Conservation (phyloP, 35 echinoderm and acorn worm genomes). For the Heliocidaris tuberculata region DNA sequence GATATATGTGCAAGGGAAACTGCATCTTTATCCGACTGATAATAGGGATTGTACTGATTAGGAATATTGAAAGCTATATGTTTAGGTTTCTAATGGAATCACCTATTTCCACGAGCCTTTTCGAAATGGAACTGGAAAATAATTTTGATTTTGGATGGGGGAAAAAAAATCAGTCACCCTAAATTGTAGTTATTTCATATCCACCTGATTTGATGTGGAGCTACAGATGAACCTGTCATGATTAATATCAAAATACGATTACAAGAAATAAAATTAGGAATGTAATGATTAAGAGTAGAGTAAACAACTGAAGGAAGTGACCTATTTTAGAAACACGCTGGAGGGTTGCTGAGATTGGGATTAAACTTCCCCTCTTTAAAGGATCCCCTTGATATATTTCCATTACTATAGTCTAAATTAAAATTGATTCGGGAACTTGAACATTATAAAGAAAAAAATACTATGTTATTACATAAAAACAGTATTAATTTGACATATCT, state of each 20-base stretch:
- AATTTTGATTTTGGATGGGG: not conserved
- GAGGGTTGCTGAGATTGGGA: not conserved
- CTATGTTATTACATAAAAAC: no score
- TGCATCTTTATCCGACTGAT: not conserved
- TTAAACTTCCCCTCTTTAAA: not conserved
- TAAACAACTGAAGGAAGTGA: not conserved
- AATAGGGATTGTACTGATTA: not conserved
- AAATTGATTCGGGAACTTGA: no score
- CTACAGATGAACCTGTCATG: not conserved
- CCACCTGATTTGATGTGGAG: not conserved
- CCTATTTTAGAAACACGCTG: not conserved
- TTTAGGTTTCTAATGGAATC: not conserved
- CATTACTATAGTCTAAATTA: no score
- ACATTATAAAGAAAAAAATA: no score
- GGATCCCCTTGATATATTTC: not conserved
- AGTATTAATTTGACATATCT: no score
- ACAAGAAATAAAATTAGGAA: not conserved
- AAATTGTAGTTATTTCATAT: not conserved
- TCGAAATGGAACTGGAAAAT: not conserved
- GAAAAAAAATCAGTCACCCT: not conserved
- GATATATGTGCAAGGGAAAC: not conserved
- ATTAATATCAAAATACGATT: not conserved
- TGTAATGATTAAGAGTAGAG: not conserved
- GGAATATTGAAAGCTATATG: not conserved
- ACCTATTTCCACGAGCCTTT: not conserved